Conservation (phyloP, 1,140 invertebrate genomes). For the Drosophila nikananu region DNA sequence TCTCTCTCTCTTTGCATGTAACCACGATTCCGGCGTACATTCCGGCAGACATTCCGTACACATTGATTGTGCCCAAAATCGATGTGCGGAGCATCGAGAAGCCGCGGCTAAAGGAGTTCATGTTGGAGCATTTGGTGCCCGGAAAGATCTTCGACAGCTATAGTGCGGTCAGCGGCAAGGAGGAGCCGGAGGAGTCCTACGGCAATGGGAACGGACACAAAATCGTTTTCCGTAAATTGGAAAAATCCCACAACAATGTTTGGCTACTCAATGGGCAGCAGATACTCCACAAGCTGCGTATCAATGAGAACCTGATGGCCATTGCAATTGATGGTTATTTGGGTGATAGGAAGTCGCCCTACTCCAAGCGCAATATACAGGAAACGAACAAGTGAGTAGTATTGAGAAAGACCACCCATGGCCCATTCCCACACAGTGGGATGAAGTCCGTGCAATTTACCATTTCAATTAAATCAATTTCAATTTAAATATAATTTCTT, state of each 20-base stretch:
- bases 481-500: background rate
- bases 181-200: slow-evolving; percentile 72
- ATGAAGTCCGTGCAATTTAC: too few relatives aligned
- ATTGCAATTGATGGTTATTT: slow-evolving; percentile 85
- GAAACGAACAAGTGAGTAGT: slow-evolving; percentile 84
- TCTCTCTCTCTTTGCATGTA: slow-evolving; percentile 15
- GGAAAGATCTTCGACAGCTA: slow-evolving; percentile 86
- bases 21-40: slow-evolving; percentile 16
- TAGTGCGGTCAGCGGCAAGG: slow-evolving; percentile 54
- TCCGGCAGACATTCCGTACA: slow-evolving; percentile 87
- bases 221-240: slow-evolving; percentile 85
- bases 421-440: slow-evolving; percentile 11
- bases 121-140: slow-evolving; percentile 87
- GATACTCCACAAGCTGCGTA: slow-evolving; percentile 80
- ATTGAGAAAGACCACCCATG: background rate
- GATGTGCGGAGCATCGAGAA: slow-evolving; percentile 86
- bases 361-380: slow-evolving; percentile 85
- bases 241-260: slow-evolving; percentile 86
- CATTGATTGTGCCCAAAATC: slow-evolving; percentile 87
- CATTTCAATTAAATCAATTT: background rate
- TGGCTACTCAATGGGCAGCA: slow-evolving; percentile 85
- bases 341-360: slow-evolving; percentile 82
- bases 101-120: slow-evolving; percentile 86
- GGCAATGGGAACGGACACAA: slow-evolving; percentile 85
- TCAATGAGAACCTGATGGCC: slow-evolving; percentile 83